phyloP scores from a whole-genome alignment of 2,113 vertebrate species.

The Capreolus pygargus region DNA sequence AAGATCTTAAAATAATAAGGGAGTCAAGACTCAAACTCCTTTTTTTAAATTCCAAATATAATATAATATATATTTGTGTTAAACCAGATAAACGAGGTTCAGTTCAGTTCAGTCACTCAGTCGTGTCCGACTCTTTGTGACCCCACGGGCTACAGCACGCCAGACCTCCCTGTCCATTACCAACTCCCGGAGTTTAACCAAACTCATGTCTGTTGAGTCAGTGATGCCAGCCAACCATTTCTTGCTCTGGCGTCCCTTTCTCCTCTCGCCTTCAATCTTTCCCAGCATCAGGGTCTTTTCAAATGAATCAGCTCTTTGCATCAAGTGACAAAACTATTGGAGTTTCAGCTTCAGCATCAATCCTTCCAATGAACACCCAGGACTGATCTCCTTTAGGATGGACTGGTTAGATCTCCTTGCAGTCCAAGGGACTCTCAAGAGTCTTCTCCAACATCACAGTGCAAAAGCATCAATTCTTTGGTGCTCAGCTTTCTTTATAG shows the following conservation, averaged over 20 bases:
- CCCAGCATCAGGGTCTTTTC: not conserved
- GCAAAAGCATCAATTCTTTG: not conserved
- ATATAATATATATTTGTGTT: not conserved
- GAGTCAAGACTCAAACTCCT: not conserved
- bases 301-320: not conserved
- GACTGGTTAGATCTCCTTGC: not conserved
- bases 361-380: not conserved
- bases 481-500: not conserved
- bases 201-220: not conserved
- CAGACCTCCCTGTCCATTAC: not conserved
- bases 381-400: not conserved
- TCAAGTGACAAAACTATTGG: not conserved
- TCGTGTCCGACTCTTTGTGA: not conserved
- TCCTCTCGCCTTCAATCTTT: not conserved
- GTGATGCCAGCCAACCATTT: not conserved
- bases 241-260: not conserved
- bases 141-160: rapidly evolving
- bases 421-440: not conserved
- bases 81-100: not conserved
- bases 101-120: not conserved
- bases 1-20: not conserved
- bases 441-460: not conserved
- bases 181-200: not conserved
- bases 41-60: not conserved
- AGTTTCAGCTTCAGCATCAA: not conserved